phyloP scores from a whole-genome alignment of 35 echinoderm and acorn worm species.

The Heliocidaris erythrogramma region DNA sequence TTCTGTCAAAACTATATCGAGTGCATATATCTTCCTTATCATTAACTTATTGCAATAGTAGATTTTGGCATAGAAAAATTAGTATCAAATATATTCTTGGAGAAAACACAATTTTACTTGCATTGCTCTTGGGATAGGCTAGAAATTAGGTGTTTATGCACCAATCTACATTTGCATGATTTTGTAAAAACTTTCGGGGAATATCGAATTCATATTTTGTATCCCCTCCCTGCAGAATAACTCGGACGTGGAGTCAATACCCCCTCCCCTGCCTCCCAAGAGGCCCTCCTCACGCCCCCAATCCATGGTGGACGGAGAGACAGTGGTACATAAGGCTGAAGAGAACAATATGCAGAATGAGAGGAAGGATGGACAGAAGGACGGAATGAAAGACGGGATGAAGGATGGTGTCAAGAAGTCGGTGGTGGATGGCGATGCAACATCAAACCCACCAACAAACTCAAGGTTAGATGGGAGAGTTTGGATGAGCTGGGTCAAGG shows the following conservation, averaged over 20 bases:
- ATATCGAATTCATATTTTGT: too few species aligned
- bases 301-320: neutral
- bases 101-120: too few species aligned
- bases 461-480: slow-evolving; percentile 21
- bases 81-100: too few species aligned
- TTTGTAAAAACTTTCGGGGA: too few species aligned
- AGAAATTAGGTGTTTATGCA: too few species aligned
- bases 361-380: neutral
- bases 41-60: too few species aligned
- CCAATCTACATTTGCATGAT: too few species aligned
- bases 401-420: neutral
- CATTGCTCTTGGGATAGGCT: too few species aligned
- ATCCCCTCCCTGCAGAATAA: neutral
- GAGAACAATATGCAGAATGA: slow-evolving; percentile 7
- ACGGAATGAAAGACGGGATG: neutral
- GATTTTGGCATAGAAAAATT: too few species aligned
- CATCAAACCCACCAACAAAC: neutral
- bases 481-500: neutral
- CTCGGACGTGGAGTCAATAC: neutral
- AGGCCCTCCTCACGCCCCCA: slow-evolving; percentile 27
- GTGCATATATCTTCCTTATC: too few species aligned
- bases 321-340: slow-evolving; percentile 16
- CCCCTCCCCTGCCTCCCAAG: slow-evolving; percentile 43
- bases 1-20: too few species aligned
- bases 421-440: neutral